Evolutionary conservation across 2,797 vertebrate genomes (phyloP).

Genomic region (Crocodylus rhombifer): DNA sequence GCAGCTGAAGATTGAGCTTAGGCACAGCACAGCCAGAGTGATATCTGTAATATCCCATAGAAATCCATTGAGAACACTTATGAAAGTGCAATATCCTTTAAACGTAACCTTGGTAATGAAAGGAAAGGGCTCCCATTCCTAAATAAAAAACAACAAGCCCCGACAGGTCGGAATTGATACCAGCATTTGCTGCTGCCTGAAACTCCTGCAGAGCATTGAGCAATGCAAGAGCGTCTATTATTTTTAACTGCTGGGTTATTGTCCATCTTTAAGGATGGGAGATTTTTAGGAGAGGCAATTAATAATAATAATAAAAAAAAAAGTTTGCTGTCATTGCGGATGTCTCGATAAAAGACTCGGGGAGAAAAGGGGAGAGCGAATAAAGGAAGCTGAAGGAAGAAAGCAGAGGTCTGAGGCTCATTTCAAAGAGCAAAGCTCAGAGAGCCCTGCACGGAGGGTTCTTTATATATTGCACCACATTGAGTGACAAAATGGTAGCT

Average conservation of each 20-base stretch:
- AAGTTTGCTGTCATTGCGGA: neutral
- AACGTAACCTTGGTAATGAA: slow-evolving; percentile 70
- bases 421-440: slow-evolving; percentile 26
- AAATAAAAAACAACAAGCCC: slow-evolving; percentile 69
- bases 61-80: slow-evolving; percentile 66
- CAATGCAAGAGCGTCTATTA: slow-evolving; percentile 56
- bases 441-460: slow-evolving; percentile 50
- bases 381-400: slow-evolving; percentile 38
- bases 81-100: slow-evolving; percentile 63
- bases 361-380: neutral
- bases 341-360: slow-evolving; percentile 22
- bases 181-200: slow-evolving; percentile 33
- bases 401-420: neutral
- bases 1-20: neutral
- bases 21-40: slow-evolving; percentile 40
- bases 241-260: slow-evolving; percentile 60
- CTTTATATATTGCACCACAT: slow-evolving; percentile 73
- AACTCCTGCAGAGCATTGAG: slow-evolving; percentile 45
- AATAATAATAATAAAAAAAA: slow-evolving; percentile 51
- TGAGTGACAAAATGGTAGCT: slow-evolving; percentile 86
- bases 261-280: slow-evolving; percentile 55
- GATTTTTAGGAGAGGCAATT: slow-evolving; percentile 21
- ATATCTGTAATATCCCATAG: slow-evolving; percentile 60
- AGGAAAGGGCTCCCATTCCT: slow-evolving; percentile 55
- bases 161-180: slow-evolving; percentile 50